Evolutionary conservation across 2,888 invertebrate species (phyloP).

Genomic region (Rotaria magnacalcarata): DNA sequence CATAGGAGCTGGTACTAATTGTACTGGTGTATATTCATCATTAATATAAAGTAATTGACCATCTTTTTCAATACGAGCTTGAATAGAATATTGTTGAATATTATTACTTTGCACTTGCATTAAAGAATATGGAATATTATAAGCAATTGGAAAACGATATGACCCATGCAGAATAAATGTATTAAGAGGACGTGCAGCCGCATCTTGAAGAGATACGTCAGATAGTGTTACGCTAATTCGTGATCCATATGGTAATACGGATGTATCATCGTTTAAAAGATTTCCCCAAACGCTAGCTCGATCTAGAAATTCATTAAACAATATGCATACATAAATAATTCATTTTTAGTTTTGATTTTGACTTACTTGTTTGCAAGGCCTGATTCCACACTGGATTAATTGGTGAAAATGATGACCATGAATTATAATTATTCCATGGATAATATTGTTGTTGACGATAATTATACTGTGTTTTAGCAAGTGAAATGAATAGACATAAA

Average conservation of each 20-base stretch:
- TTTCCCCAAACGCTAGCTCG: background rate
- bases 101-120: background rate
- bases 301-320: background rate
- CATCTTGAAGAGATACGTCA: background rate
- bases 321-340: no score
- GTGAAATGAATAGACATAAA: background rate
- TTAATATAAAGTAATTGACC: constrained; percentile 12
- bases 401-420: background rate
- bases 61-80: constrained; percentile 22
- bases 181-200: background rate
- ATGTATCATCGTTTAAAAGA: background rate
- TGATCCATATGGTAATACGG: constrained; percentile 1
- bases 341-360: no score
- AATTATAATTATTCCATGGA: background rate
- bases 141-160: constrained; percentile 24
- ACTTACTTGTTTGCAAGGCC: background rate
- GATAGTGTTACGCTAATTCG: background rate
- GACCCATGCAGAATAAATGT: background rate
- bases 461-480: background rate
- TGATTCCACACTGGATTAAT: background rate
- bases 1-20: background rate
- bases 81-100: background rate
- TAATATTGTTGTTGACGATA: background rate
- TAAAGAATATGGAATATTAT: background rate
- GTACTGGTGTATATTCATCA: background rate